Evolutionary conservation across 2,888 invertebrate genomes (phyloP), one percentile per base, ranked within the genome.

Genomic region (Pandemis corylana): DNA sequence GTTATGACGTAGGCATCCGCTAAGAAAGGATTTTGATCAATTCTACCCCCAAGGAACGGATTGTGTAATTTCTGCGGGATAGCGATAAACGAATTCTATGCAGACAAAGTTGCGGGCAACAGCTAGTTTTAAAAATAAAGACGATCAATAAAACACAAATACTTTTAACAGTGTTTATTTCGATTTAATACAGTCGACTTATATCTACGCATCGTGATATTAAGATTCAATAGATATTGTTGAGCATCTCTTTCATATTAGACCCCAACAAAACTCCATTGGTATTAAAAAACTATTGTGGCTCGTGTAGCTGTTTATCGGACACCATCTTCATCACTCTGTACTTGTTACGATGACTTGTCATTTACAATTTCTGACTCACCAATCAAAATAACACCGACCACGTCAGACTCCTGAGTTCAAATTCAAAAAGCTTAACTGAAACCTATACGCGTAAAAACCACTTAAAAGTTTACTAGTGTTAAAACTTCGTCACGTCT

Each of bases 221-320:
- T 70, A 75, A 75, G 75, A 75, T 75, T 75, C 62, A 75, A 75
- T 66, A 75, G 75, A 75, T 75, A 75, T 71, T 71, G 75, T 71
- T 75, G 51, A 71, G 75, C 76, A 72, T 75, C 76, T 75, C 67
- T 71, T 75, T 75, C 75, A 75, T 75, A 75, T 71, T 75, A 70
- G 28, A 65, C 20, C 62, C 81, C 81, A 80, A 80, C 76, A 79
- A 80, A 84, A 82, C 81, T 83, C 78, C 79, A 86, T 87, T 87
- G 79, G 82, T 82, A 87, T 87, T 87, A 86, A 89, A 90, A 80
- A 81, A 80, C 85, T 81, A 87, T 90, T 88, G 90, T 89, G 83
- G 78, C 83, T 82, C 82, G 82, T 86, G 86, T 87, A 80, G 80
- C 80, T 79, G 82, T 81, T 73, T 88, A 91, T 91, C 91, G 79